A percentile compares a stretch with the other conserved stretches of the same genome.
These are phyloP conservation scores for Geococcyx californianus DNA, from an alignment of 2,113 vertebrate species.

Conservation along the genomic window DNA sequence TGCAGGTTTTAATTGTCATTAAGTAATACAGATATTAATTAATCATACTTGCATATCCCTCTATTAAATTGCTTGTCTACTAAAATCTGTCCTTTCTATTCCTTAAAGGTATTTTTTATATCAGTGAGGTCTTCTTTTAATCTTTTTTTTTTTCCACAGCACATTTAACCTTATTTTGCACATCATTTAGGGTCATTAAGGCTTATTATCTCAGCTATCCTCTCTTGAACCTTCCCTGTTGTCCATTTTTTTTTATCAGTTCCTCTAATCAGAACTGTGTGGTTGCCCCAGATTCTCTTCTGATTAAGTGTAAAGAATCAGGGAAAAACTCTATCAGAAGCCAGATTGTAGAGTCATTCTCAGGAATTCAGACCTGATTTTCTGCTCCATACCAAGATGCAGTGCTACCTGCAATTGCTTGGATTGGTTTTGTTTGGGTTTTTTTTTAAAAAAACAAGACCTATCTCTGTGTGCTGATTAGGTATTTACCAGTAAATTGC, in stretches of 20 bases:
- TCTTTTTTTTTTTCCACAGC: background rate
- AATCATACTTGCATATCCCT: slow-evolving; percentile 13
- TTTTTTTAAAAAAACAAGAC: background rate
- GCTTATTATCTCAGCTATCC: background rate
- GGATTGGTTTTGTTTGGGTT: background rate
- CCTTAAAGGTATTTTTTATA: slow-evolving; percentile 5
- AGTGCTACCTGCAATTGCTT: background rate
- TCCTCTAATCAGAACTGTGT: background rate
- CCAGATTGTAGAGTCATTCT: background rate
- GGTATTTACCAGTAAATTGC: background rate
- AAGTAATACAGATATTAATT: slow-evolving; percentile 38
- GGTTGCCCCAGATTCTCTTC: background rate
- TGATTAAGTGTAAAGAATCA: background rate
- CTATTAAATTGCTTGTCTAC: slow-evolving; percentile 15
- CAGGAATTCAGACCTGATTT: background rate
- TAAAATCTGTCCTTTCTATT: slow-evolving; percentile 22
- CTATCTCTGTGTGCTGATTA: background rate
- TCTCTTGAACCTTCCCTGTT: slow-evolving; percentile 2
- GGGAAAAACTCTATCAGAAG: background rate
- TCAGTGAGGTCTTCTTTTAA: background rate
- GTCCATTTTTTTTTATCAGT: background rate
- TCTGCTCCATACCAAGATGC: background rate
- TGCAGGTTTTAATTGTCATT: background rate
- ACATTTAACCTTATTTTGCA: background rate
- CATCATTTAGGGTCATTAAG: background rate